phyloP scores from a whole-genome alignment of 2,797 vertebrate genomes.

The Pseudochromis fuscus region DNA sequence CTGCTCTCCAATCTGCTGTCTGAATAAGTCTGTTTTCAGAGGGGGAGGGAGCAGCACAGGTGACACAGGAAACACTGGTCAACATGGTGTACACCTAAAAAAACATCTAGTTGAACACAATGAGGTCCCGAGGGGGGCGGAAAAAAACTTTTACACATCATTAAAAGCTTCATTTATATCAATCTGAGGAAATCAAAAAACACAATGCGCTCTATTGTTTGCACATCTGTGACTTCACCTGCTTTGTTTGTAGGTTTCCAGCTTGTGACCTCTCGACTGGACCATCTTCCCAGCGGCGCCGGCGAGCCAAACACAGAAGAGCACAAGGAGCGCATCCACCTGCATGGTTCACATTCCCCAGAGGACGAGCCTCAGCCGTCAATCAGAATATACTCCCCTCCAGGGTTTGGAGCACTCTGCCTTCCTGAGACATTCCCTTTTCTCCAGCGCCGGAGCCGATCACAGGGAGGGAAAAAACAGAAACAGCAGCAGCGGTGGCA shows the following conservation, averaged over 20 bases:
- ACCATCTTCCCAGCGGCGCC: slow-evolving; percentile 72
- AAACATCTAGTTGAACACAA: slow-evolving; percentile 19
- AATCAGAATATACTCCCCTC: slow-evolving; percentile 75
- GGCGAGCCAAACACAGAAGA: slow-evolving; percentile 80
- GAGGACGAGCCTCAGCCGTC: slow-evolving; percentile 71
- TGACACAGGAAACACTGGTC: slow-evolving; percentile 68
- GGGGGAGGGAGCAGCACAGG: slow-evolving; percentile 60
- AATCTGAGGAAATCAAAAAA: background rate
- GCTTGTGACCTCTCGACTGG: slow-evolving; percentile 77
- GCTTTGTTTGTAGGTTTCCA: slow-evolving; percentile 84
- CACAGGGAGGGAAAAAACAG: slow-evolving; percentile 50
- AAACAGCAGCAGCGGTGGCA: slow-evolving; percentile 45
- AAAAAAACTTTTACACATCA: slow-evolving; percentile 6
- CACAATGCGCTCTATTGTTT: background rate
- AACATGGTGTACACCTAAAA: slow-evolving; percentile 53
- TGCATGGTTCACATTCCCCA: slow-evolving; percentile 85
- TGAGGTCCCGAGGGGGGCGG: background rate
- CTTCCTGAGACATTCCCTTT: slow-evolving; percentile 78
- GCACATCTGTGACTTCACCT: slow-evolving; percentile 73
- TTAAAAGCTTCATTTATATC: background rate
- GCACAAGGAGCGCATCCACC: slow-evolving; percentile 81
- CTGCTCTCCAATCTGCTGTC: slow-evolving; percentile 74
- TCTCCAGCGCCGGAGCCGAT: slow-evolving; percentile 68
- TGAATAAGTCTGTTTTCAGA: slow-evolving; percentile 62
- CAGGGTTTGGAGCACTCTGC: slow-evolving; percentile 65